Evolutionary conservation across 2,797 vertebrate species (phyloP).

Genomic region (Staurois parvus): DNA sequence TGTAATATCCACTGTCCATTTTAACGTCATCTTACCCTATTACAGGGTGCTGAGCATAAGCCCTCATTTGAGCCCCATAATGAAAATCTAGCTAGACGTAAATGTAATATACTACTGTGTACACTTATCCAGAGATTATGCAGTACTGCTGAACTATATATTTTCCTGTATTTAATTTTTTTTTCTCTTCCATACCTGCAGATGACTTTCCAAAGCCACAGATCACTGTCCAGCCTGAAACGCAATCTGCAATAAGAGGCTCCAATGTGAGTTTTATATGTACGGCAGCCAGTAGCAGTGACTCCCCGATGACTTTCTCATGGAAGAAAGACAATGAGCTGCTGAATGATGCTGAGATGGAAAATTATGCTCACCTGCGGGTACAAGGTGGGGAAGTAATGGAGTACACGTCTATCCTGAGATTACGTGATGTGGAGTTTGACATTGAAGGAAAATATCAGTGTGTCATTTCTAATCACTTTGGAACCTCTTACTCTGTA

Average conservation of each 20-base stretch:
- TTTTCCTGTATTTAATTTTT: conserved; percentile 21
- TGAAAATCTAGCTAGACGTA: background rate
- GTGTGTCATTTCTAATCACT: conserved; percentile 98
- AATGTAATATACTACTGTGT: background rate
- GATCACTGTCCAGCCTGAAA: conserved; percentile 97
- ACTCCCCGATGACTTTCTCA: conserved; percentile 97
- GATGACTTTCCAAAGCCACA: conserved; percentile 98
- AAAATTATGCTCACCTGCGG: conserved; percentile 91
- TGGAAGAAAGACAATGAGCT: conserved; percentile 98
- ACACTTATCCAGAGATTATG: background rate
- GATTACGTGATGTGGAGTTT: conserved; percentile 87
- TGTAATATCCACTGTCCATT: too few species aligned
- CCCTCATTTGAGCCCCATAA: too few species aligned
- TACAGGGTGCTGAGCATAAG: too few species aligned
- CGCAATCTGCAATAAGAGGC: conserved; percentile 90
- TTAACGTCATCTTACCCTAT: too few species aligned
- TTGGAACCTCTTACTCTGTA: conserved; percentile 93
- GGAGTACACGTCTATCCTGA: conserved; percentile 92
- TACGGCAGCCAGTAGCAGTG: conserved; percentile 95
- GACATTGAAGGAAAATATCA: conserved; percentile 94
- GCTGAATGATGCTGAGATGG: conserved; percentile 89
- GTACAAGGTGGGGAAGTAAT: conserved; percentile 87
- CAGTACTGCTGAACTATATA: background rate
- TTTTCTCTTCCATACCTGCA: conserved; percentile 69
- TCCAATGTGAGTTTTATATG: conserved; percentile 94